Conservation (phyloP, 2,113 vertebrate species). For the Camelus bactrianus region DNA sequence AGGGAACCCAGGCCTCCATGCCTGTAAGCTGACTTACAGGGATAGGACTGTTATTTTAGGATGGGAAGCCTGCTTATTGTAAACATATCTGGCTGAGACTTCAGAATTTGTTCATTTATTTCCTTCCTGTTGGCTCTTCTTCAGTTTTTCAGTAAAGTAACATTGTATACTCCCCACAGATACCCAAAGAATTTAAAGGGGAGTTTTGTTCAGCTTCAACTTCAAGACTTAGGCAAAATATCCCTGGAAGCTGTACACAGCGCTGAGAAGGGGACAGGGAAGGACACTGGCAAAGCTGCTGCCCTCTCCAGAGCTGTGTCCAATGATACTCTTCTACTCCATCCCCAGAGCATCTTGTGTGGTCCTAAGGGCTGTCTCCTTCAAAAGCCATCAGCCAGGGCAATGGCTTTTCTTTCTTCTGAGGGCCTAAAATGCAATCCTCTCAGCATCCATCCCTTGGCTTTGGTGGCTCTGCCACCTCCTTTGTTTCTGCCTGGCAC, state of each 20-base stretch:
- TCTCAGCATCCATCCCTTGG: not conserved
- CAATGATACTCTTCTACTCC: not conserved
- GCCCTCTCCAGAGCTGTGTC: not conserved
- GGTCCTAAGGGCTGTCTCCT: not conserved
- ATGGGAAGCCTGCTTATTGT: not conserved
- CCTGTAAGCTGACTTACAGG: not conserved
- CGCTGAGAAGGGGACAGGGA: not conserved
- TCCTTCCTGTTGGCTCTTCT: not conserved
- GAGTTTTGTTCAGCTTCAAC: constrained; percentile 9
- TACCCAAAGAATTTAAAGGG: not conserved
- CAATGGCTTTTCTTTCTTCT: not conserved
- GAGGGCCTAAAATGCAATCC: not conserved
- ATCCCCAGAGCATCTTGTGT: not conserved
- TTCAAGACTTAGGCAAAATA: constrained; percentile 13
- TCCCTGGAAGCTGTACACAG: not conserved
- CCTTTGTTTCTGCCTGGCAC: not conserved
- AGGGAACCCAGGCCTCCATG: not conserved
- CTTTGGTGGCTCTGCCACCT: not conserved
- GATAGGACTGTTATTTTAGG: not conserved
- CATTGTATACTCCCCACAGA: not conserved
- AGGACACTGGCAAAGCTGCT: not conserved
- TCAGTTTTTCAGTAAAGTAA: constrained; percentile 24
- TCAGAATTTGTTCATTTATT: not conserved
- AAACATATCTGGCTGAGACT: not conserved
- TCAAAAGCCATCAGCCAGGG: not conserved